Evolutionary conservation across 2,888 invertebrate genomes (phyloP).

Genomic region (Euzetes globulus): DNA sequence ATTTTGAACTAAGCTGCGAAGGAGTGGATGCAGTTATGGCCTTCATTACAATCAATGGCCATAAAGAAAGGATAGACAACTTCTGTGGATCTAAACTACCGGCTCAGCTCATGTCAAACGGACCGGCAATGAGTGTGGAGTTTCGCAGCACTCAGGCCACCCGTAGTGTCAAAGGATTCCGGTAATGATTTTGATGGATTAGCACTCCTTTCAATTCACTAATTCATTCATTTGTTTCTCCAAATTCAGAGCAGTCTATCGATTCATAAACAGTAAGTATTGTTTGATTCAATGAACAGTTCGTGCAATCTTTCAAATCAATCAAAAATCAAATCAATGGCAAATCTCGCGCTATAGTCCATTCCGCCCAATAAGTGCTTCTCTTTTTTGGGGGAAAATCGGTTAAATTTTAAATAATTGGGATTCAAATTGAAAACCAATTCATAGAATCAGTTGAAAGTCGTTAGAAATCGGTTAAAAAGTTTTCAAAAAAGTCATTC

Average conservation of each 20-base stretch:
- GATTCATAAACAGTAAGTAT: slow-evolving; percentile 21
- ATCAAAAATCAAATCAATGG: too few relatives aligned
- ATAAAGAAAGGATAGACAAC: slow-evolving; percentile 74
- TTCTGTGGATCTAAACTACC: slow-evolving; percentile 77
- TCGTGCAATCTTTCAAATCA: too few relatives aligned
- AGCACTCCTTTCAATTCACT: neutral
- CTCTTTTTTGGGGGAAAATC: too few relatives aligned
- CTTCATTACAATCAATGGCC: slow-evolving; percentile 70
- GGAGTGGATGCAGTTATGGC: slow-evolving; percentile 70
- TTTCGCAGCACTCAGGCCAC: neutral
- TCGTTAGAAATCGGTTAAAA: too few relatives aligned
- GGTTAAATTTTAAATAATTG: too few relatives aligned
- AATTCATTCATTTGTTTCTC: neutral
- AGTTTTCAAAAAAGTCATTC: too few relatives aligned
- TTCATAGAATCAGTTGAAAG: neutral
- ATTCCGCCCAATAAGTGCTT: too few relatives aligned
- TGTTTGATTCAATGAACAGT: neutral
- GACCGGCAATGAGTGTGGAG: slow-evolving; percentile 73
- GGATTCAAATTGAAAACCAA: neutral
- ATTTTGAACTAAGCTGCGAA: slow-evolving; percentile 57
- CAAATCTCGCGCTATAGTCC: too few relatives aligned
- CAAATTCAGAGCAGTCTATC: slow-evolving; percentile 8
- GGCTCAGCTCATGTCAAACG: slow-evolving; percentile 85
- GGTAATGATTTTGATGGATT: neutral
- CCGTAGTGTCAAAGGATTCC: slow-evolving; percentile 5